Evolutionary conservation across 2,113 vertebrate species (phyloP).

Genomic region (Mus pahari): DNA sequence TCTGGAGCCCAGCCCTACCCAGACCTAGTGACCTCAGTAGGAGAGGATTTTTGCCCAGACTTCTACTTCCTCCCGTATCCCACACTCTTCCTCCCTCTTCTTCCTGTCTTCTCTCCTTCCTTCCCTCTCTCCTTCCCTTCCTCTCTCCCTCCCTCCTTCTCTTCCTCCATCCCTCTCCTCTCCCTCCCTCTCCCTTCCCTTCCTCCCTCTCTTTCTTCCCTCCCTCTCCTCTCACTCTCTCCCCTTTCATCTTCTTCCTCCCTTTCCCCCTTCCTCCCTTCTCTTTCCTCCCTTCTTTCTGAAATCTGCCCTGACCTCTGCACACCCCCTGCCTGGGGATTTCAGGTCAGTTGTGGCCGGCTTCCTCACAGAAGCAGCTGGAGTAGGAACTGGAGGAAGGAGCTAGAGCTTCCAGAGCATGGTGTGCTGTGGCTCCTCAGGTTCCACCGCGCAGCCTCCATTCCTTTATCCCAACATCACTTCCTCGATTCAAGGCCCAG

Average conservation of each 20-base stretch:
- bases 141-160: accelerated
- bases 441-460: no score
- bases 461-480: accelerated
- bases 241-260: not conserved
- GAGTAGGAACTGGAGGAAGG: not conserved
- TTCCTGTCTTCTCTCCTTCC: not conserved
- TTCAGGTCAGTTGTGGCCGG: not conserved
- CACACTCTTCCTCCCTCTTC: not conserved
- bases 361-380: no score
- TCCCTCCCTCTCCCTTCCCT: no score
- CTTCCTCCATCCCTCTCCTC: accelerated
- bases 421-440: not conserved
- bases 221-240: not conserved
- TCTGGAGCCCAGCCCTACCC: no score
- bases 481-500: not conserved
- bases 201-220: accelerated
- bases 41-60: not conserved
- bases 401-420: no score
- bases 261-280: not conserved
- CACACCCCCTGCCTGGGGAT: not conserved
- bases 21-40: not conserved
- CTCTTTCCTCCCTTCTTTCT: not conserved
- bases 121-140: accelerated
- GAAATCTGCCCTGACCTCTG: not conserved
- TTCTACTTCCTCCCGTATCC: not conserved